Evolutionary conservation across 2,113 vertebrate genomes (phyloP), one percentile per base, ranked within the genome.

Genomic region (Upupa epops): DNA sequence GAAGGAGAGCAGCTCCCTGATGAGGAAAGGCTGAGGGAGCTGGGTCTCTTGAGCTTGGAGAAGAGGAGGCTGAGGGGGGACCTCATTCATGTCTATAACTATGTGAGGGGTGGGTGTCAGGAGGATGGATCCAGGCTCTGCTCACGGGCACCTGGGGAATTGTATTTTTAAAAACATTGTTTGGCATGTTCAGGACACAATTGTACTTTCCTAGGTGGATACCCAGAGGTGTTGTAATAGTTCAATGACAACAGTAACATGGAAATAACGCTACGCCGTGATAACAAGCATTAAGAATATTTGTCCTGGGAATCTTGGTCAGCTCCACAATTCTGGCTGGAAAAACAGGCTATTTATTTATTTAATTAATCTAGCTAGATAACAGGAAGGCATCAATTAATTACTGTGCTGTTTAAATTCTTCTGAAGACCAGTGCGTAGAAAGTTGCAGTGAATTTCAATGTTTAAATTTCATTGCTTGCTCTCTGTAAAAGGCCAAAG

Each of bases 231-330:
- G 65, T 40, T 86, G 37, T 21, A 85, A 66, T 11, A 85, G 37
- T 17, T 20, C n/a, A 87, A 31, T 72, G 45, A 92, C 93, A 96
- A 82, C 36, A 84, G 10, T 37, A 93, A 83, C n/a, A n/a, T n/a
- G n/a, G n/a, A n/a, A n/a, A n/a, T n/a, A n/a, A n/a, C 42, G 13
- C 28, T 82, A 34, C 1, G 48, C 5, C 55, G 4, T 65, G 49
- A 46, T 83, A 90, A 34, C 9, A 22, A 66, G 21, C 63, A 85
- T 88, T 86, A 85, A 87, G 40, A 37, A 70, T 26, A 83, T 95
- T 89, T 94, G 40, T 61, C n/a, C 26, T 51, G 66, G 49, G 93
- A 91, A 94, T 95, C 52, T 71, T 94, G 73, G 37, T 80, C 55
- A 87, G 45, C 73, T 89, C 79, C 91, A 79, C 69, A 45, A 79